phyloP scores from a whole-genome alignment of 2,797 vertebrate species.

The Rhinogobio ventralis region DNA sequence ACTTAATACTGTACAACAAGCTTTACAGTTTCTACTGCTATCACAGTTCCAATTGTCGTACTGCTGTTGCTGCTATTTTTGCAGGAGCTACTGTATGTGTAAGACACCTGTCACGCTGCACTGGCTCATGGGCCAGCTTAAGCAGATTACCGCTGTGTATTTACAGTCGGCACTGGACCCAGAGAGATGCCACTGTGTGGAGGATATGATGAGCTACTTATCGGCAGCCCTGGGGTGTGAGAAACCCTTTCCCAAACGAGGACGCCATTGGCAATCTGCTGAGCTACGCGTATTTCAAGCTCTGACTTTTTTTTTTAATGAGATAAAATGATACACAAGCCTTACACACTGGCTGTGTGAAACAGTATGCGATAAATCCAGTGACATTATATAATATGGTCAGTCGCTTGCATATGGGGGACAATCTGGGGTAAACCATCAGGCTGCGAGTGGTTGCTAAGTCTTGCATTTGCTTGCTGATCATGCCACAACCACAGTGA shows the following conservation, averaged over 20 bases:
- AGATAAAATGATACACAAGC: conserved; percentile 22
- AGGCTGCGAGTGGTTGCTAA: conserved; percentile 61
- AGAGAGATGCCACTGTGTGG: conserved; percentile 56
- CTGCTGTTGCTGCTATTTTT: conserved; percentile 39
- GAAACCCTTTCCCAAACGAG: conserved; percentile 46
- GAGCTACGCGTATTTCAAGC: conserved; percentile 48
- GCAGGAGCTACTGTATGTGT: conserved; percentile 43
- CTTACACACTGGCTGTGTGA: not conserved
- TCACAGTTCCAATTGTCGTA: conserved; percentile 16
- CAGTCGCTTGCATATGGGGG: conserved; percentile 59
- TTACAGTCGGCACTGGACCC: conserved; percentile 53
- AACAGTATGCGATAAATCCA: conserved; percentile 27
- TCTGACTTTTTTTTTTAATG: not conserved
- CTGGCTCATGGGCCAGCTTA: conserved; percentile 49
- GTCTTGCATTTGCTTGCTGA: conserved; percentile 76
- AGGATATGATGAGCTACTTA: conserved; percentile 61
- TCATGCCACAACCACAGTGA: conserved; percentile 79
- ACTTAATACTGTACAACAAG: conserved; percentile 24
- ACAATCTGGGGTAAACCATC: conserved; percentile 62
- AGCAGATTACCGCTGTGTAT: conserved; percentile 58
- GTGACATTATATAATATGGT: conserved; percentile 48
- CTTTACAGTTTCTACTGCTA: not conserved
- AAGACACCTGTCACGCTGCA: conserved; percentile 59
- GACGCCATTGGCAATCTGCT: conserved; percentile 49
- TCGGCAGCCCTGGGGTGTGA: conserved; percentile 51